Base-by-base conservation (phyloP, 1,140 invertebrate species). In the Drosophila nannoptera region DNA sequence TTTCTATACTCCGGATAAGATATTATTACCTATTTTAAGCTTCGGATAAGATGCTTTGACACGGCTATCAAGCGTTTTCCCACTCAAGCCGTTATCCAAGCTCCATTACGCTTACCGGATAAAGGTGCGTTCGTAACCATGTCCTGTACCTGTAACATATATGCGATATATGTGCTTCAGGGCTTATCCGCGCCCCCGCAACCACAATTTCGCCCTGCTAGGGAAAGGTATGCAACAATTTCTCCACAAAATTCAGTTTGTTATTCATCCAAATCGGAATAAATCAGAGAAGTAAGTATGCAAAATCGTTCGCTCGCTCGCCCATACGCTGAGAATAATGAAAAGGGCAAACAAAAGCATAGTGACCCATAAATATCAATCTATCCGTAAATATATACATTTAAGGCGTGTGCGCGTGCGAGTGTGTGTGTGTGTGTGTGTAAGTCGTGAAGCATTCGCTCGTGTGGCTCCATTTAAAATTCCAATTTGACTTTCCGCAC, bases 381-480 rank as follows among this genome's bases (percentile, higher is more conserved):
- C 16, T 48, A 48, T 46, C 22, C 11, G 7, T 42, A 22, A 2
- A 63, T 31, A 56, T 63, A 42, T 33, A 16, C 5, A 14, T n/a
- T n/a, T n/a, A n/a, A n/a, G n/a, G n/a, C n/a, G n/a, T n/a, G n/a
- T n/a, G n/a, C n/a, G n/a, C n/a, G n/a, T n/a, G n/a, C n/a, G n/a
- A 40, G 38, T n/a, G 38, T 5, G 12, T 55, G 14, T 55, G 5
- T 54, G n/a, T 40, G 5, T 7, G 6, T 55, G 29, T 6, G 32
- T 32, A 32, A 33, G 43, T 56, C 29, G 29, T 7, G n/a, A 22
- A 12, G 14, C 22, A 29, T 14, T 42, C 14, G 62, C 54, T 49
- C 22, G 38, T 32, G 61, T 40, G 40, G 38, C 48, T 58, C 16
- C 48, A 71, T 71, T 71, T 71, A 36, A 71, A 71, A 66, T 66